Evolutionary conservation across 2,797 vertebrate species (phyloP).

Genomic region (Sebastes iracundus): DNA sequence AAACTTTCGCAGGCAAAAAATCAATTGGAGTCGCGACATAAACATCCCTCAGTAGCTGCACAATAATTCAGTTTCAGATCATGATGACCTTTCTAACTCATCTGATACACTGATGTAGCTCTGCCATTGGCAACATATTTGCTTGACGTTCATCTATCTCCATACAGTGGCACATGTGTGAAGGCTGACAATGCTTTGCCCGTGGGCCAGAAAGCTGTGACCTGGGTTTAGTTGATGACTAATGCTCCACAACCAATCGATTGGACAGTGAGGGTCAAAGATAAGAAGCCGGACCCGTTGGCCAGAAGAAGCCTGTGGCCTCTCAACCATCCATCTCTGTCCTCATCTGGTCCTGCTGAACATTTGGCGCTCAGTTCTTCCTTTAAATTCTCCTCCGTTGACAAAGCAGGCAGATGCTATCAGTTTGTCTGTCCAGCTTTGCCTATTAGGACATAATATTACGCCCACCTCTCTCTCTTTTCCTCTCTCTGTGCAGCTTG

Average conservation of each 20-base stretch:
- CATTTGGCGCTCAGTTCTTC: conserved; percentile 78
- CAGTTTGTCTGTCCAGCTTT: conserved; percentile 76
- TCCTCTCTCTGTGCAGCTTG: conserved; percentile 39
- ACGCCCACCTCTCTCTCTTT: conserved; percentile 64
- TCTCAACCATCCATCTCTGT: conserved; percentile 92
- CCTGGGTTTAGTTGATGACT: conserved; percentile 79
- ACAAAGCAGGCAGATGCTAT: conserved; percentile 90
- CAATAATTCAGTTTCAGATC: neutral
- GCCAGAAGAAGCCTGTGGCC: conserved; percentile 86
- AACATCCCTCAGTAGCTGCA: neutral
- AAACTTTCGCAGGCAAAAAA: neutral
- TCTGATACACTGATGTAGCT: neutral
- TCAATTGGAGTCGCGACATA: neutral
- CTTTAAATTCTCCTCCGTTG: conserved; percentile 81
- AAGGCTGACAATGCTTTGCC: conserved; percentile 49
- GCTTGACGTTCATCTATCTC: conserved; percentile 47
- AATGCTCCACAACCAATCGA: conserved; percentile 94
- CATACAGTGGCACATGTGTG: conserved; percentile 59
- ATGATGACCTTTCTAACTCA: conserved; percentile 1
- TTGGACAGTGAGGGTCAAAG: conserved; percentile 87
- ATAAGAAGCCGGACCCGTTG: conserved; percentile 87
- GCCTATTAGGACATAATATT: conserved; percentile 64
- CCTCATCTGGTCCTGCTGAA: conserved; percentile 78
- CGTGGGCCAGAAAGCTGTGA: conserved; percentile 55
- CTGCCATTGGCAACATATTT: conserved; percentile 9